These are phyloP conservation scores for Ceratina japonica DNA, from an alignment of 1,140 invertebrate genomes.

Conservation along the genomic window DNA sequence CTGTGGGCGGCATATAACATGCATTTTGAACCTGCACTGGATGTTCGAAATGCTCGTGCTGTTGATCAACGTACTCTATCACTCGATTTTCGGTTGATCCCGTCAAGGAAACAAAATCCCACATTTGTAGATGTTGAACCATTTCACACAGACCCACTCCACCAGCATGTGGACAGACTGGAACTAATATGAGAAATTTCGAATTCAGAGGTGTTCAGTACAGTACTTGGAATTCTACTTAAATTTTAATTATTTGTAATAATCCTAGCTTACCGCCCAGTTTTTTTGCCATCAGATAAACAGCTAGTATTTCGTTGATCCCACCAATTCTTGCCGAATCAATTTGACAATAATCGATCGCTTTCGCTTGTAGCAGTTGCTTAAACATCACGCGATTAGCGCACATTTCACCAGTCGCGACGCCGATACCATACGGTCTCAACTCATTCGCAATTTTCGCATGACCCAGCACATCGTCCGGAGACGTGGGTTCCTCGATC, in stretches of 20 bases:
- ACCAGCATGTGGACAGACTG: constrained; percentile 95
- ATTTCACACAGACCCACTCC: constrained; percentile 96
- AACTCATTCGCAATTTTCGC: constrained; percentile 84
- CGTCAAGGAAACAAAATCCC: constrained; percentile 90
- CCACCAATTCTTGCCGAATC: constrained; percentile 93
- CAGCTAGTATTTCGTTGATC: constrained; percentile 92
- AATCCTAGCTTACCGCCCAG: constrained; percentile 80
- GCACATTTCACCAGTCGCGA: constrained; percentile 95
- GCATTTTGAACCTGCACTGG: constrained; percentile 86
- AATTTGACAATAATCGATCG: constrained; percentile 93
- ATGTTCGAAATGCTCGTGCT: constrained; percentile 91
- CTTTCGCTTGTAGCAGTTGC: constrained; percentile 90
- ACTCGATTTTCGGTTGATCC: constrained; percentile 85
- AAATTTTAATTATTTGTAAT: constrained; percentile 9
- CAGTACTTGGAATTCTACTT: neutral
- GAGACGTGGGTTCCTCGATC: constrained; percentile 97
- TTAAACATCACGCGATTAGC: constrained; percentile 96
- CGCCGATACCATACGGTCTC: constrained; percentile 87
- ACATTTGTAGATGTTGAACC: constrained; percentile 94
- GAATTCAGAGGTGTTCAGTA: neutral
- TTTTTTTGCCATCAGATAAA: constrained; percentile 93
- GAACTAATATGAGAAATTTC: constrained; percentile 82
- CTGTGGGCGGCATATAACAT: constrained; percentile 86
- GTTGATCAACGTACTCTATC: constrained; percentile 93
- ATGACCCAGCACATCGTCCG: constrained; percentile 94